phyloP scores from a whole-genome alignment of 2,888 invertebrate genomes.

The Antheraea yamamai region DNA sequence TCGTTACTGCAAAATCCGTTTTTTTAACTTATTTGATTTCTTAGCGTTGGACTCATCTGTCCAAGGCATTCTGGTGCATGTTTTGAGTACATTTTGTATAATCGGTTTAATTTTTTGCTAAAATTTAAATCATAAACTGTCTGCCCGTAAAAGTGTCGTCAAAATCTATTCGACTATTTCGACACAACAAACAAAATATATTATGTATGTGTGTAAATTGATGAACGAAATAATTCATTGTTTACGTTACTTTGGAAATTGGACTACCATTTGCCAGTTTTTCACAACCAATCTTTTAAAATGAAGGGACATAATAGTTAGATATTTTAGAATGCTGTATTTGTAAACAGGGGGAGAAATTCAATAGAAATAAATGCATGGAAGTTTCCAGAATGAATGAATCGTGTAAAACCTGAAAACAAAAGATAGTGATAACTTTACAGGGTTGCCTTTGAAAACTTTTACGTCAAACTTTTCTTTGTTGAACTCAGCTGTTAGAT shows the following conservation, averaged over 20 bases:
- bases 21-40: not conserved
- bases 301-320: not conserved
- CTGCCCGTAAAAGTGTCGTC: too few species aligned
- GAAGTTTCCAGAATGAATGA: slow-evolving; percentile 39
- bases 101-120: too few species aligned
- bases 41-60: too few species aligned
- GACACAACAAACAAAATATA: too few species aligned
- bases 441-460: slow-evolving; percentile 19
- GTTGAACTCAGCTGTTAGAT: not conserved
- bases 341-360: slow-evolving; percentile 21
- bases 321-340: not conserved
- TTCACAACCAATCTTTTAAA: not conserved
- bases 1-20: not conserved
- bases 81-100: too few species aligned
- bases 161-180: too few species aligned
- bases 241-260: not conserved
- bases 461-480: not conserved
- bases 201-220: too few species aligned
- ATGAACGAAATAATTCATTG: too few species aligned
- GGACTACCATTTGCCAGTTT: not conserved
- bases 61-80: too few species aligned
- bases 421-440: slow-evolving; percentile 35
- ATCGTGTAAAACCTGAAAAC: slow-evolving; percentile 41
- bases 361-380: slow-evolving; percentile 30
- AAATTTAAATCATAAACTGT: too few species aligned